These are phyloP conservation scores for Cyprinella venusta DNA, from an alignment of 2,797 vertebrate species.

Conservation along the genomic window DNA sequence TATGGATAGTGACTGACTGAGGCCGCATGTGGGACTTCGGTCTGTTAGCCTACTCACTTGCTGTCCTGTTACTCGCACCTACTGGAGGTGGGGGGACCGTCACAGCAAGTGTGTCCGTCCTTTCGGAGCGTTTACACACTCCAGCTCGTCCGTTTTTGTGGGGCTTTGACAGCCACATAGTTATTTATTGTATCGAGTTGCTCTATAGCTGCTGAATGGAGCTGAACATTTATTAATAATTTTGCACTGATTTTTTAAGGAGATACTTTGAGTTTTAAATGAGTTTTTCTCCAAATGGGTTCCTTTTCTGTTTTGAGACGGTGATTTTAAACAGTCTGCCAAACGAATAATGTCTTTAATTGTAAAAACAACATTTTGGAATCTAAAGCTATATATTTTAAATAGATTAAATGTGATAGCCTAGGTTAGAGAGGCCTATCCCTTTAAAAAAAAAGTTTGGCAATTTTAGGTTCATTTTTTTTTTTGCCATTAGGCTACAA, in stretches of 20 bases:
- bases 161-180: conserved; percentile 8
- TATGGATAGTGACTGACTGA: conserved; percentile 12
- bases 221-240: background rate
- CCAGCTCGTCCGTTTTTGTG: background rate
- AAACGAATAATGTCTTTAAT: background rate
- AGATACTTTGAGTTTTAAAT: background rate
- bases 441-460: background rate
- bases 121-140: conserved; percentile 23
- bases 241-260: background rate
- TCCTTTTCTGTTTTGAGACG: background rate
- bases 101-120: conserved; percentile 17
- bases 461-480: background rate
- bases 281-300: background rate
- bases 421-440: background rate
- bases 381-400: background rate
- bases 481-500: background rate
- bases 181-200: background rate
- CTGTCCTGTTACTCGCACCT: background rate
- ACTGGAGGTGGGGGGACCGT: background rate
- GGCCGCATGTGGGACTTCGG: background rate
- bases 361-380: background rate
- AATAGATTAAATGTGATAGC: background rate
- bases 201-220: background rate
- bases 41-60: background rate
- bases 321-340: background rate